A percentile compares a stretch with the other conserved stretches of the same genome.
phyloP scores from a whole-genome alignment of 2,113 vertebrate genomes.

The human (Homo sapiens) region DNA sequence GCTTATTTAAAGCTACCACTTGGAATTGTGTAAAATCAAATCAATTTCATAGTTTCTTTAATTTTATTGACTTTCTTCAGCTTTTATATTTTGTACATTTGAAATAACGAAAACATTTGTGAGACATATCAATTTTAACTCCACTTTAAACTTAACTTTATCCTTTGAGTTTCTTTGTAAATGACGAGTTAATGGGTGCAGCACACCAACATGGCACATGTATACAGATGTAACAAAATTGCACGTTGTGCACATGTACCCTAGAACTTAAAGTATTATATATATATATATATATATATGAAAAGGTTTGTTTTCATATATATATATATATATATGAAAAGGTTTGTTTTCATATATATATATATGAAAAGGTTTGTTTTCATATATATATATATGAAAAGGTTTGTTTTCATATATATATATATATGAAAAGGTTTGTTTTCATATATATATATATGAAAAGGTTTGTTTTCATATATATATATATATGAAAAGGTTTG shows the following conservation, averaged over 20 bases:
- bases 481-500: background rate
- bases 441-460: background rate
- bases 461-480: background rate
- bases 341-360: background rate
- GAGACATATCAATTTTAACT: background rate
- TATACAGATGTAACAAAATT: no score
- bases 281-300: no score
- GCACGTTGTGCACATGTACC: no score
- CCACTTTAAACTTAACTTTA: slow-evolving; percentile 1
- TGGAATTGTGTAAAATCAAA: background rate
- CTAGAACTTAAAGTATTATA: no score
- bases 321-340: background rate
- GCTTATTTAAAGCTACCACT: background rate
- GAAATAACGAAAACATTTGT: slow-evolving; percentile 17
- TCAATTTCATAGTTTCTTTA: slow-evolving; percentile 13
- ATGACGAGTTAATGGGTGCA: no score
- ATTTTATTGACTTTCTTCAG: slow-evolving; percentile 26
- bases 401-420: background rate
- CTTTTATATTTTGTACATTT: background rate
- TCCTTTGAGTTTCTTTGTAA: background rate
- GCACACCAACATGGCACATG: no score
- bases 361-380: background rate
- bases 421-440: background rate
- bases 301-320: no score
- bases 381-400: background rate